A percentile compares a stretch with the other conserved stretches of the same genome.
phyloP scores from a whole-genome alignment of 2,113 vertebrate genomes.

The Rostratula benghalensis region DNA sequence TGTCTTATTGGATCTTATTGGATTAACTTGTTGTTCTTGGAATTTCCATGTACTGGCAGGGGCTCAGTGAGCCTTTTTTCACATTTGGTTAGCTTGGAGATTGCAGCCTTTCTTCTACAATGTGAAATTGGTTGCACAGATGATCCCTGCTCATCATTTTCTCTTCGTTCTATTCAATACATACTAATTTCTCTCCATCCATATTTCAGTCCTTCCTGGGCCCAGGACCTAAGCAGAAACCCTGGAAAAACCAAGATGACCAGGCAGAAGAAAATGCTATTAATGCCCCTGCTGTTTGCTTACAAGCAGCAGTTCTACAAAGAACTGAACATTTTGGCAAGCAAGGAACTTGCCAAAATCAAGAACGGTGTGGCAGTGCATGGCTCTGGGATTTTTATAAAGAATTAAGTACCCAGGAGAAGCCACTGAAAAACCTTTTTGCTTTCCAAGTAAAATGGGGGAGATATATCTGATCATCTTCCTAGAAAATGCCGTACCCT shows the following conservation, averaged over 20 bases:
- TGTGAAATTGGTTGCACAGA: background rate
- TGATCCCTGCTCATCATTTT: background rate
- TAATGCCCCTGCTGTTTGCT: background rate
- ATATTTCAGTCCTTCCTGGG: background rate
- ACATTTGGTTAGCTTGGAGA: constrained; percentile 27
- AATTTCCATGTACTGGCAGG: constrained; percentile 43
- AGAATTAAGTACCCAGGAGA: background rate
- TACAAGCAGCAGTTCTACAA: background rate
- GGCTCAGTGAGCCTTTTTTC: constrained; percentile 32
- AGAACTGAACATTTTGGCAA: background rate
- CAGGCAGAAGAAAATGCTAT: background rate
- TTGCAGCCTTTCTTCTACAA: background rate
- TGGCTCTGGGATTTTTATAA: background rate
- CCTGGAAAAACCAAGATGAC: background rate
- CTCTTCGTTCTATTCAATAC: background rate
- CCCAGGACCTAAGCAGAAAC: background rate
- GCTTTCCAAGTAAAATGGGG: background rate
- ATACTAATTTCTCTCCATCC: background rate
- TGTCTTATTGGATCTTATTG: constrained; percentile 59
- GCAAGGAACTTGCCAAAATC: background rate
- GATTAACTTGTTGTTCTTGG: constrained; percentile 68
- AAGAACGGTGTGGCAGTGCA: background rate
- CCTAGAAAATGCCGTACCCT: background rate
- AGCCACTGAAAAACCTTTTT: background rate
- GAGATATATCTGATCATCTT: background rate